A percentile compares a stretch with the other conserved stretches of the same genome.
These are phyloP conservation scores for Xerus rutilus DNA, from an alignment of 2,797 vertebrate genomes.

Conservation along the genomic window DNA sequence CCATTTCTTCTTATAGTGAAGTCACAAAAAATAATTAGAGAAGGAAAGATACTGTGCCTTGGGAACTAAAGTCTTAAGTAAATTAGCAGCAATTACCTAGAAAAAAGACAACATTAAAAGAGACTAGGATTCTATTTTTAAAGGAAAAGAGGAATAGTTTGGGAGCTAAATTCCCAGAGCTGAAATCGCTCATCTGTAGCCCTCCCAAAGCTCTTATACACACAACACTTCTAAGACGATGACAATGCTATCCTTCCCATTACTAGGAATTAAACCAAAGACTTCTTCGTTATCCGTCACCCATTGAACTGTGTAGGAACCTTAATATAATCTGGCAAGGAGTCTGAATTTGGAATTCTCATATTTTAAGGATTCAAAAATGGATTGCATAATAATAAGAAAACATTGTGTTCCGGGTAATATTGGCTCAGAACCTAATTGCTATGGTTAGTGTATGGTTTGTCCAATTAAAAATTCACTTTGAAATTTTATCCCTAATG, in stretches of 20 bases:
- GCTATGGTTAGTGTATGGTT: neutral
- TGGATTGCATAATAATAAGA: constrained; percentile 9
- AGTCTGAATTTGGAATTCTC: neutral
- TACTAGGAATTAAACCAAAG: neutral
- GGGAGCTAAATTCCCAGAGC: neutral
- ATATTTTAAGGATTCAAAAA: neutral
- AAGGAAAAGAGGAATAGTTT: neutral
- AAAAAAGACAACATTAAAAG: neutral
- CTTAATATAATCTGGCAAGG: neutral
- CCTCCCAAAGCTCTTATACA: neutral
- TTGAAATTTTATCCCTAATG: neutral
- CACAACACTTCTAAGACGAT: neutral
- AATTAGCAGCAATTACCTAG: neutral
- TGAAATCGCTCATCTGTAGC: neutral
- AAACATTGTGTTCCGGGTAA: neutral
- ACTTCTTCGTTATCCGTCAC: neutral
- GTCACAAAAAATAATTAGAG: neutral
- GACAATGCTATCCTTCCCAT: neutral
- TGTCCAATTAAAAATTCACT: neutral
- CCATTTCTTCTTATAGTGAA: neutral
- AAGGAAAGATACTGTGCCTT: neutral
- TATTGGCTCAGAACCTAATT: neutral
- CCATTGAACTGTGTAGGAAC: neutral
- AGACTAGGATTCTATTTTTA: too few relatives aligned
- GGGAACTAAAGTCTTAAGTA: neutral